Evolutionary conservation across 2,797 vertebrate species (phyloP), one percentile per base, ranked within the genome.

Genomic region (Chanos chanos): DNA sequence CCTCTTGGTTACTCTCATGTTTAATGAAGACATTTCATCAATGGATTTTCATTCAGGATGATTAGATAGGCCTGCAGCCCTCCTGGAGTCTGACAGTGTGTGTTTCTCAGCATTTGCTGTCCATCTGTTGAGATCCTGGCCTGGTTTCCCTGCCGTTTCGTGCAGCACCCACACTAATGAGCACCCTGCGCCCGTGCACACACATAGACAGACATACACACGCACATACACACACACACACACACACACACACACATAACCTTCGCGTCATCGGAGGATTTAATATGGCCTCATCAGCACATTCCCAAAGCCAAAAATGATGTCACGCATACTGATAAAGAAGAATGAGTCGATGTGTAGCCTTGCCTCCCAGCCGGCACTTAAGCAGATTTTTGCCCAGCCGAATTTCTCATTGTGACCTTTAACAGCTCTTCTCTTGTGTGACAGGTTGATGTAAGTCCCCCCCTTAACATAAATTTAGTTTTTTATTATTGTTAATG

Each of bases 291-390:
- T 64, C 51, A 70, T 75, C 67, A 67, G 71, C 70, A 76, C 37
- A 69, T 67, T 64, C 45, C 34, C 53, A 61, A 66, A 55, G 43
- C 55, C 45, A 63, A 28, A 59, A 41, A 48, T 56, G 25, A 60
- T 63, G 36, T 47, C 40, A 64, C 19, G 30, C 55, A 72, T 74
- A 73, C 68, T 72, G 55, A 77, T 74, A 64, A 71, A n/a, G n/a
- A n/a, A n/a, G 69, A 48, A 71, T 67, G 74, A 79, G 50, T 73
- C 63, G 68, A 72, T 60, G 48, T 47, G 12, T n/a, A 54, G 21
- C 43, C 27, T n/a, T 36, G 57, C 51, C 24, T 6, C 5, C 31
- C 19, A 13, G 22, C 22, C 51, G 8, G 28, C 7, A 21, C 64
- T 44, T 37, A 59, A 34, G 36, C n/a, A n/a, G 12, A 31, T 16